Base-by-base conservation (phyloP, 2,113 vertebrate genomes). In the Tympanuchus pallidicinctus region DNA sequence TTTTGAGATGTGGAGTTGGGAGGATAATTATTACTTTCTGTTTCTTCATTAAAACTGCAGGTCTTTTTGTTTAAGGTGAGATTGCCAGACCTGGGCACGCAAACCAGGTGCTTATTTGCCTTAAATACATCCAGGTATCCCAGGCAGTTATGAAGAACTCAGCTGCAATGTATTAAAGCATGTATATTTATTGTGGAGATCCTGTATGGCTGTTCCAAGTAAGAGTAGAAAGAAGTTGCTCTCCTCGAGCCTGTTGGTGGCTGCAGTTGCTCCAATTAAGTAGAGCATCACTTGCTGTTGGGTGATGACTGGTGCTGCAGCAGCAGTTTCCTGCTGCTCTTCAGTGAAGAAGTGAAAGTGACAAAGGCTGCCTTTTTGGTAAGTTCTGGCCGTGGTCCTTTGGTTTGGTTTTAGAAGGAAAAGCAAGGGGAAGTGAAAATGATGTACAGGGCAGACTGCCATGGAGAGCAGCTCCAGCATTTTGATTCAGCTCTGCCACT, bases 391-490 rank as follows among this genome's bases (percentile, higher is more conserved):
- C 3, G 10, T 47, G n/a, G 4, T 3, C 6, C 16, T 5, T 10
- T 34, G 25, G 14, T 4, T 22, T 21, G 8, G 7, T n/a, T 42
- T 38, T 38, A 40, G 36, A 28, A 28, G 74, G 73, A 74, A 82
- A 67, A 56, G 52, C 0, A 0, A 86, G 38, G 34, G 61, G 70
- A 90, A 86, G 30, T 83, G 45, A 63, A 83, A 70, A 50, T 64
- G 82, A 80, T 91, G 75, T 43, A 36, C 89, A 82, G 77, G 38
- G 34, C 73, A 38, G 88, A 64, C 57, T 93, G 90, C 83, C 86
- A 86, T 90, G 86, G 95, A 70, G 90, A 96, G 83, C 77, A 84
- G 25, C 45, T 19, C 27, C 27, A 73, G 74, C 88, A 27, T 73
- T 94, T 81, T 20, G 67, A 61, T 54, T 42, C 40, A 25, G 70